Evolutionary conservation across 2,797 vertebrate genomes (phyloP).

Genomic region (Carcharodon carcharias): DNA sequence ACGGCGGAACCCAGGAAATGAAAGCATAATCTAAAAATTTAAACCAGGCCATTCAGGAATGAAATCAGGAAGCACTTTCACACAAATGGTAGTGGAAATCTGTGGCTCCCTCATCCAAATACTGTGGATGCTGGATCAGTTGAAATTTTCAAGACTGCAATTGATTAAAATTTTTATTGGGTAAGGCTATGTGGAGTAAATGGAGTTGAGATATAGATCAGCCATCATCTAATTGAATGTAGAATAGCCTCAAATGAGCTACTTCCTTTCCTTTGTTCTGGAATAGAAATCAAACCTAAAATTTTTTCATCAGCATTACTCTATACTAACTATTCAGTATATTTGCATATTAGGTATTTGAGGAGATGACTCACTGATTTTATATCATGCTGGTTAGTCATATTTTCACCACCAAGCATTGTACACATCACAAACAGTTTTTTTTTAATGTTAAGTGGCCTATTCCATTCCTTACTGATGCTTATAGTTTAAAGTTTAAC

Average conservation of each 20-base stretch:
- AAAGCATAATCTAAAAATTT: neutral
- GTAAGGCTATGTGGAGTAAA: neutral
- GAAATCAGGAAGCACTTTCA: neutral
- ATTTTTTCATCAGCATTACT: neutral
- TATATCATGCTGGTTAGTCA: neutral
- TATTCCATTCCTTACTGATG: neutral
- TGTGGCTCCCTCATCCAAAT: neutral
- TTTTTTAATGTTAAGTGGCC: too few relatives aligned
- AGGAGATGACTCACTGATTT: too few relatives aligned
- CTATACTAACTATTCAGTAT: neutral
- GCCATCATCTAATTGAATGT: neutral
- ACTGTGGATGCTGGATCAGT: neutral
- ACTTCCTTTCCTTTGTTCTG: neutral
- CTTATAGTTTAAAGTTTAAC: neutral
- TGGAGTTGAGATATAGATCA: neutral
- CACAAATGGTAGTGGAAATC: neutral
- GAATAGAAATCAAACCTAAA: neutral
- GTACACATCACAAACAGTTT: too few relatives aligned
- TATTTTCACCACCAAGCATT: neutral
- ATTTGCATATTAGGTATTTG: neutral
- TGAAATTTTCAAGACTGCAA: neutral
- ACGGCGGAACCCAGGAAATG: neutral
- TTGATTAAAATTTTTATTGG: neutral
- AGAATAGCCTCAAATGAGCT: neutral
- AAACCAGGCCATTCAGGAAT: neutral